Evolutionary conservation across 2,888 invertebrate genomes (phyloP), one percentile per base, ranked within the genome.

Genomic region (Octodonta nipae): DNA sequence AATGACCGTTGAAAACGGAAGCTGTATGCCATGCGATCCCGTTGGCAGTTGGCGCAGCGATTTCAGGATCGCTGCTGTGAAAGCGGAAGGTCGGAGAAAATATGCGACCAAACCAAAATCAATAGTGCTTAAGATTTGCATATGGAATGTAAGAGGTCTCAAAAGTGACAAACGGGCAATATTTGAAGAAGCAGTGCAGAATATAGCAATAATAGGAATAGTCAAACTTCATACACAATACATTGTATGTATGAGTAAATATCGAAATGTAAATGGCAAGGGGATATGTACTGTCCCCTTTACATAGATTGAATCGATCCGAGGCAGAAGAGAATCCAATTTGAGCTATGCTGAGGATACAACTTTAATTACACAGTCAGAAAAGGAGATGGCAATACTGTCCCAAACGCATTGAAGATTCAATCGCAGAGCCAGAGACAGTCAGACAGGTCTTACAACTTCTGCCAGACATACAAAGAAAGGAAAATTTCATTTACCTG

Each of bases 31-130:
- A 20, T 20, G 20, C n/a, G 20, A 7, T 20, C 20, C 20, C 7
- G n/a, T 20, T 20, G 20, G 20, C 20, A 20, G 20, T 20, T n/a
- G 20, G 20, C 20, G 20, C n/a, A 20, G 20, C 20, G n/a, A 20
- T 20, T 20, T n/a, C 20, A 20, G 20, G n/a, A 20, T 20, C 20
- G 20, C 20, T n/a, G 20, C 7, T 20, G 20, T 20, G 20, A 20
- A 20, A 20, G 7, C 20, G 20, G 20, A 20, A n/a, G 20, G 20
- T 20, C n/a, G n/a, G 6, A 20, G n/a, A 20, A 20, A 20, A 20
- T 20, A 20, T 20, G 20, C 6, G 20, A 20, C 20, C n/a, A 20
- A 20, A 20, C 20, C 20, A 20, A 20, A 20, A 20, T 20, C 20
- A 20, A 20, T 20, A 20, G n/a, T 20, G 20, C n/a, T n/a, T n/a